These are phyloP conservation scores for Microctenopoma stevenorrisi DNA, from an alignment of 2,797 vertebrate species.

Conservation along the genomic window DNA sequence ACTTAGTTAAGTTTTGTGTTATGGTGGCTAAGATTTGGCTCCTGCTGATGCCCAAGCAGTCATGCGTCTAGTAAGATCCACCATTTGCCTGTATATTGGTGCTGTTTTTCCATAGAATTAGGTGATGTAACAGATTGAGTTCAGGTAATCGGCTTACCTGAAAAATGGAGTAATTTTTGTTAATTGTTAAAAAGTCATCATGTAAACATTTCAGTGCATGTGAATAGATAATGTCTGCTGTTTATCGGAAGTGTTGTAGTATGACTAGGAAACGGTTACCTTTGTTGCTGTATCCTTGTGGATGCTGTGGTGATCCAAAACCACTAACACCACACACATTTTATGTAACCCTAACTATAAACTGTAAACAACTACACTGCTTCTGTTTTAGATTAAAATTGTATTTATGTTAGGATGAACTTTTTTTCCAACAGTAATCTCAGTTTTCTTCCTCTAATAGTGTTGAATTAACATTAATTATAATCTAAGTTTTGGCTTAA, in stretches of 20 bases:
- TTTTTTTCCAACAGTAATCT: slow-evolving; percentile 3
- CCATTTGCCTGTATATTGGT: neutral
- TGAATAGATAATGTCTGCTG: slow-evolving; percentile 28
- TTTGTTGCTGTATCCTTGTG: slow-evolving; percentile 29
- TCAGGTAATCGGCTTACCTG: slow-evolving; percentile 1
- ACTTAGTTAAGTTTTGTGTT: neutral
- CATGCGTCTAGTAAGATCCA: neutral
- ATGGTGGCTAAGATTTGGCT: neutral
- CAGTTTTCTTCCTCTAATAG: neutral
- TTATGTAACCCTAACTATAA: slow-evolving; percentile 12
- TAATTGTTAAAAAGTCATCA: slow-evolving; percentile 11
- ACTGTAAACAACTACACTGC: slow-evolving; percentile 28
- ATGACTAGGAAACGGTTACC: slow-evolving; percentile 27
- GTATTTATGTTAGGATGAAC: slow-evolving; percentile 6
- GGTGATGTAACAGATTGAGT: neutral
- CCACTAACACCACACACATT: slow-evolving; percentile 3
- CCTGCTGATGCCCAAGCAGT: neutral
- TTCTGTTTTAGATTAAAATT: slow-evolving; percentile 31
- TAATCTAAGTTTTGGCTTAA: slow-evolving; percentile 1
- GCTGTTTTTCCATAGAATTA: slow-evolving; percentile 2
- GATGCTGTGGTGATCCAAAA: slow-evolving; percentile 5
- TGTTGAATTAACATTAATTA: neutral
- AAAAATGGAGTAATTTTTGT: neutral
- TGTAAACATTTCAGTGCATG: slow-evolving; percentile 44
- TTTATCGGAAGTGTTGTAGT: slow-evolving; percentile 39